These are phyloP conservation scores for Talpa occidentalis DNA, from an alignment of 2,113 vertebrate genomes.

Conservation along the genomic window DNA sequence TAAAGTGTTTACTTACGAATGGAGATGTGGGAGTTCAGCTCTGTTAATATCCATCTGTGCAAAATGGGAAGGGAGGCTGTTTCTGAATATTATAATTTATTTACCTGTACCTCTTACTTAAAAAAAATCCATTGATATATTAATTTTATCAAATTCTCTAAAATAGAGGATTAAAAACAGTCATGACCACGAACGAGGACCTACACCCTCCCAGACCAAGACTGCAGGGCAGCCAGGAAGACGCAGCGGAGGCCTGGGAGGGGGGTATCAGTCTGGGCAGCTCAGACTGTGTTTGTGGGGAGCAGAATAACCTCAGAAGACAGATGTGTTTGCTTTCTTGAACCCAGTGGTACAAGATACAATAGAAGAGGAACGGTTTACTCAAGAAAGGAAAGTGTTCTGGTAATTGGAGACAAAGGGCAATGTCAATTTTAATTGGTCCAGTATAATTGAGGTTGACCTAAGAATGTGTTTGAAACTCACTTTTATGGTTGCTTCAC, in stretches of 20 bases:
- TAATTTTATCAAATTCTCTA: constrained; percentile 48
- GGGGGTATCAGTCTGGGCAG: neutral
- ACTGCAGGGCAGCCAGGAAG: neutral
- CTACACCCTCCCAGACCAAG: neutral
- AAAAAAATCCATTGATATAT: neutral
- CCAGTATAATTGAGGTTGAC: constrained; percentile 17
- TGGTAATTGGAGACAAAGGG: neutral
- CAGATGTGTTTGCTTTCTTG: neutral
- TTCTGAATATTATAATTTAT: constrained; percentile 55
- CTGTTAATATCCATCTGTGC: constrained; percentile 67
- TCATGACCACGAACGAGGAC: neutral
- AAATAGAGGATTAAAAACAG: constrained; percentile 47
- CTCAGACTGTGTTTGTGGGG: neutral
- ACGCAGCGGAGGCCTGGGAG: neutral
- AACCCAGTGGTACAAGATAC: neutral
- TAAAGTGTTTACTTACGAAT: constrained; percentile 64
- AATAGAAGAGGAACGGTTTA: neutral
- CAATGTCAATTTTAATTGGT: neutral
- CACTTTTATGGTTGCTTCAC: constrained; percentile 28
- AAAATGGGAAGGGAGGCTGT: neutral
- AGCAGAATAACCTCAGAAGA: neutral
- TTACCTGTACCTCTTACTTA: constrained; percentile 57
- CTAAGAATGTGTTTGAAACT: constrained; percentile 38
- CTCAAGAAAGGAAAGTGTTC: neutral
- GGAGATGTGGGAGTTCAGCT: constrained; percentile 57